Percentiles rank a stretch among this genome's conserved stretches.
Evolutionary conservation across 2,113 vertebrate species (phyloP).

Genomic region (Micromys minutus): DNA sequence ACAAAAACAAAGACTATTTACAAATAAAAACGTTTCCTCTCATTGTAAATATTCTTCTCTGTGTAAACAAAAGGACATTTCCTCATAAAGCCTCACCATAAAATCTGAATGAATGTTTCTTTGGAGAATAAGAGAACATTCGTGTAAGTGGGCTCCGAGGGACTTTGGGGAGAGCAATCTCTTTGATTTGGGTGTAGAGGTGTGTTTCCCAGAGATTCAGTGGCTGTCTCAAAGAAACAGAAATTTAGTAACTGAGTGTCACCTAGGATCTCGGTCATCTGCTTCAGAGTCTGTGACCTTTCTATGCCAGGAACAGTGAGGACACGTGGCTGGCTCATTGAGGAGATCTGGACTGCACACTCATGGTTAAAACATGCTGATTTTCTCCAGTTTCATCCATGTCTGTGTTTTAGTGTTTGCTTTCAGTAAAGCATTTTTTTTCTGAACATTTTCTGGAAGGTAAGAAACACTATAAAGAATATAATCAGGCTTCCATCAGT

Average conservation of each 20-base stretch:
- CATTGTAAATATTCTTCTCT: neutral
- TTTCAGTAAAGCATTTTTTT: slow-evolving; percentile 32
- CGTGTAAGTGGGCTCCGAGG: neutral
- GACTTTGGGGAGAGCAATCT: neutral
- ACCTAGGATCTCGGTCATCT: neutral
- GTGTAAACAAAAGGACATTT: slow-evolving; percentile 1
- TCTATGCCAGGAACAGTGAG: neutral
- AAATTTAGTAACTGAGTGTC: neutral
- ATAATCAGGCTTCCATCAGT: neutral
- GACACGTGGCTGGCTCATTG: neutral
- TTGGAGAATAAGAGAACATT: neutral
- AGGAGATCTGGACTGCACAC: neutral
- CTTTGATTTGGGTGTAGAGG: neutral
- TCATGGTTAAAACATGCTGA: neutral
- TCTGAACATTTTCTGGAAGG: slow-evolving; percentile 8
- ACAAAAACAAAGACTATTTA: neutral
- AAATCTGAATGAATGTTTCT: neutral
- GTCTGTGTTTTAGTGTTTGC: neutral
- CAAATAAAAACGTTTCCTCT: neutral
- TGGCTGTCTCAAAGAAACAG: neutral
- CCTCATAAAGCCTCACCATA: neutral
- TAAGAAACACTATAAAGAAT: neutral
- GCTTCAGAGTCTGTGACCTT: neutral
- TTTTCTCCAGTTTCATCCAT: neutral
- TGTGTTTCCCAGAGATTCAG: neutral